Percentiles rank a stretch among this genome's conserved stretches.
Evolutionary conservation across 64 coral and sea anemone genomes (phyloP).

Genomic region (Orbicella faveolata): DNA sequence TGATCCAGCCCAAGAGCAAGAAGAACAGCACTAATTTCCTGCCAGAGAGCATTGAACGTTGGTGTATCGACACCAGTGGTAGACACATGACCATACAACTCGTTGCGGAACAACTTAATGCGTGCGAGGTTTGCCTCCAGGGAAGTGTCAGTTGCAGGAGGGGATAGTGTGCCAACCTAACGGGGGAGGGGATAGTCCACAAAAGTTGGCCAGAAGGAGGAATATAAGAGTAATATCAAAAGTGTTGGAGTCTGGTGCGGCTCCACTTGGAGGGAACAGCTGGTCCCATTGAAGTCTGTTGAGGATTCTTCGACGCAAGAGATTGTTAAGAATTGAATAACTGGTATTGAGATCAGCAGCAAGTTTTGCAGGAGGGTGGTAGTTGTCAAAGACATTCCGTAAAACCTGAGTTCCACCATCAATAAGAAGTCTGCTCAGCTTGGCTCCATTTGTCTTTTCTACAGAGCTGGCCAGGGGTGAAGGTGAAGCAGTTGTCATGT

Average conservation of each 20-base stretch:
- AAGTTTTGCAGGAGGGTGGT: conserved; percentile 4
- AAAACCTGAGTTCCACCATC: conserved; percentile 54
- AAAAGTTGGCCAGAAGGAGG: conserved; percentile 7
- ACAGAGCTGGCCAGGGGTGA: neutral
- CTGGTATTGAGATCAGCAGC: neutral
- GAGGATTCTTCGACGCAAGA: neutral
- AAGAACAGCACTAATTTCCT: conserved; percentile 54
- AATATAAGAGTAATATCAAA: conserved; percentile 20
- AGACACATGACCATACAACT: conserved; percentile 55
- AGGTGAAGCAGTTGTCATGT: neutral
- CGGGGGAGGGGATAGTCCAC: conserved; percentile 2
- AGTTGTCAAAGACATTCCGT: neutral
- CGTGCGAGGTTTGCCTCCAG: conserved; percentile 30
- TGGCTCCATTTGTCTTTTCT: neutral
- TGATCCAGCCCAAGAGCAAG: conserved; percentile 38
- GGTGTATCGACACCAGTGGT: conserved; percentile 3
- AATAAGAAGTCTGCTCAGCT: conserved; percentile 2
- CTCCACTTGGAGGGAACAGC: conserved; percentile 12
- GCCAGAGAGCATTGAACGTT: conserved; percentile 51
- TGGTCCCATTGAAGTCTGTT: neutral
- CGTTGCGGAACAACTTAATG: conserved; percentile 61
- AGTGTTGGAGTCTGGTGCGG: neutral
- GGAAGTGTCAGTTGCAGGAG: neutral
- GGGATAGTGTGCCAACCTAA: conserved; percentile 2
- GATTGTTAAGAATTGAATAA: neutral